Evolutionary conservation across 2,113 vertebrate genomes (phyloP), one percentile per base, ranked within the genome.

Genomic region (Excalfactoria chinensis): DNA sequence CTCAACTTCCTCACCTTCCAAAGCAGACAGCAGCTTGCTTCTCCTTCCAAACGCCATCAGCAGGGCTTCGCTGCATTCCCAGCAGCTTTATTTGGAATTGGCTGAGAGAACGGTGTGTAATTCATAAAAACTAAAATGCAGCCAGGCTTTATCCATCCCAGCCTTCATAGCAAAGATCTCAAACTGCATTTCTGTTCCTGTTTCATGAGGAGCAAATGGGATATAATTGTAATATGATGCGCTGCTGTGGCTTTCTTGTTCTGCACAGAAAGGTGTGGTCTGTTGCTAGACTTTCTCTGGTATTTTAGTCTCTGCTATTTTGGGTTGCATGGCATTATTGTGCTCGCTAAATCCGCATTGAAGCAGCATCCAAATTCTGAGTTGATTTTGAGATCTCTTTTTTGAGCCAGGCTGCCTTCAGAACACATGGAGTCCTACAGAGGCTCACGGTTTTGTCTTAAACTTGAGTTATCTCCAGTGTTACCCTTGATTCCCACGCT

Each of bases 131-230:
- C 25, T 62, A 72, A 62, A 67, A 5, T 51, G 64, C 86, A 35
- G 32, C 46, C 71, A 76, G 92, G 41, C 48, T 41, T 92, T 62
- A 56, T 32, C 59, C 68, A 87, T 76, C 55, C n/a, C 85, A 80
- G 51, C 85, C 56, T 91, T 91, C 75, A 88, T 81, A 86, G 76
- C 40, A 49, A 69, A 69, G 58, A 92, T 72, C 84, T 94, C 28
- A 88, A 90, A 59, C 32, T 69, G 63, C 23, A 41, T n/a, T 86
- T 69, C 48, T 81, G 48, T 81, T 88, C 86, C 53, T 69, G 7
- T 64, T 84, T 62, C 64, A 79, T 49, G n/a, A 88, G 77, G 58
- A 69, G 35, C 48, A 88, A 88, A 78, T 72, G 80, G 70, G 56
- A 25, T 56, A 41, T 64, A 34, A 20, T 34, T 84, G 90, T 40